Conservation (phyloP, 2,797 vertebrate genomes). For the Sebastes steindachneri region DNA sequence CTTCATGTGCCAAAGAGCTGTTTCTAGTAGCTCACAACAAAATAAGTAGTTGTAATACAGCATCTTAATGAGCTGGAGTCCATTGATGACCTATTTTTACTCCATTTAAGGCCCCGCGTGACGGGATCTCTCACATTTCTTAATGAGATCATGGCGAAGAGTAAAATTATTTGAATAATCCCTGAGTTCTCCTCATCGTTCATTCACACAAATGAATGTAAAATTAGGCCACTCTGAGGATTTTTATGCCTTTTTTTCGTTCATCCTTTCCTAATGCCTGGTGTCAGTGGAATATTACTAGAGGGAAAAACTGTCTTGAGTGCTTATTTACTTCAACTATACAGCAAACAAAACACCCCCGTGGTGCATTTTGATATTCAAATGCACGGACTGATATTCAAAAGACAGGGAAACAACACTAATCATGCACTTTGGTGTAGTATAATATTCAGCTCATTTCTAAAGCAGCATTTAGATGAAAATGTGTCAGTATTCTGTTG, state of each 20-base stretch:
- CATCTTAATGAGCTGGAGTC: slow-evolving; percentile 26
- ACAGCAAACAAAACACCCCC: slow-evolving; percentile 20
- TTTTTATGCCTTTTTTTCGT: slow-evolving; percentile 15
- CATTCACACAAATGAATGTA: slow-evolving; percentile 23
- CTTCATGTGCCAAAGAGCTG: neutral
- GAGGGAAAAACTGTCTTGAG: slow-evolving; percentile 26
- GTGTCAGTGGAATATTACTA: slow-evolving; percentile 28
- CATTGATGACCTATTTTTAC: slow-evolving; percentile 35
- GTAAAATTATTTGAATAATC: slow-evolving; percentile 44
- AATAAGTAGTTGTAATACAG: slow-evolving; percentile 7
- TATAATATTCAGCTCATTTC: slow-evolving; percentile 11
- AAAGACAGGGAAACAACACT: slow-evolving; percentile 4
- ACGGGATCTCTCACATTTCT: neutral
- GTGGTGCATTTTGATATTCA: slow-evolving; percentile 27
- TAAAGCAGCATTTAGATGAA: neutral
- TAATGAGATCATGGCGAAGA: slow-evolving; percentile 29
- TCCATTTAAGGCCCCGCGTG: neutral
- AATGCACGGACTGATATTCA: slow-evolving; percentile 32
- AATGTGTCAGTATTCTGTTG: neutral
- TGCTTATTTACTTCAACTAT: slow-evolving; percentile 35
- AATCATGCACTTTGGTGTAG: slow-evolving; percentile 14
- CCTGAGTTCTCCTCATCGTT: slow-evolving; percentile 15
- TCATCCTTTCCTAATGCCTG: slow-evolving; percentile 24
- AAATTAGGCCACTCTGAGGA: slow-evolving; percentile 32
- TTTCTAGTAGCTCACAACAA: slow-evolving; percentile 5